Evolutionary conservation across 2,888 invertebrate species (phyloP).

Genomic region (Oscheius sp.): DNA sequence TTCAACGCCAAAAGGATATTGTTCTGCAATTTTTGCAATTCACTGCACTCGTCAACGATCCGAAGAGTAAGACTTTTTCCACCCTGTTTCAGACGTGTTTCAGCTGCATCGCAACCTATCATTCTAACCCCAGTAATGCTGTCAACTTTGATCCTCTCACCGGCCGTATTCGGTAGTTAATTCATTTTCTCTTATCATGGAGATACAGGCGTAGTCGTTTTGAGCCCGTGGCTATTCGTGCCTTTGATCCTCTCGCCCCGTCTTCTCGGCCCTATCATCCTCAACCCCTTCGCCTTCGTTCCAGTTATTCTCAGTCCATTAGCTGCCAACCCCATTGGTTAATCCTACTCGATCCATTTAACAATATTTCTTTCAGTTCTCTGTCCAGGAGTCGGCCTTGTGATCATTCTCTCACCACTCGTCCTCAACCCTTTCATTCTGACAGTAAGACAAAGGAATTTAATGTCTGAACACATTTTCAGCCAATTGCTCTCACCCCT

Average conservation of each 20-base stretch:
- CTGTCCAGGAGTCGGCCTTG: constrained; percentile 24
- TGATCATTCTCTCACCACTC: constrained; percentile 34
- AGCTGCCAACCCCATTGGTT: constrained; percentile 20
- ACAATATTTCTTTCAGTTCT: constrained; percentile 10
- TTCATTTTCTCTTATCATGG: background rate
- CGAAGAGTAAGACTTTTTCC: background rate
- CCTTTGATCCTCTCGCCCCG: constrained; percentile 34
- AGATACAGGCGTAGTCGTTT: constrained; percentile 36
- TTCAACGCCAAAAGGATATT: constrained; percentile 45
- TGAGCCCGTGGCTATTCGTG: constrained; percentile 58
- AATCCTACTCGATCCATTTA: constrained; percentile 4
- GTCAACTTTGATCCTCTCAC: constrained; percentile 44
- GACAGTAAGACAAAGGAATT: background rate
- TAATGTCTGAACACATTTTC: background rate
- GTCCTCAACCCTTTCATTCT: constrained; percentile 36
- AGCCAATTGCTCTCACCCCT: constrained; percentile 25
- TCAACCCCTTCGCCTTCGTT: constrained; percentile 24
- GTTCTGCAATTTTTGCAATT: constrained; percentile 43
- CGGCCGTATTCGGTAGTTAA: constrained; percentile 42
- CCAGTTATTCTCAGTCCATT: constrained; percentile 36
- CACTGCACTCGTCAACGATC: constrained; percentile 39
- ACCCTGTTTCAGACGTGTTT: background rate
- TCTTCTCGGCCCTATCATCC: constrained; percentile 29
- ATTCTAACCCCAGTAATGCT: constrained; percentile 53
- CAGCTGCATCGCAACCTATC: constrained; percentile 50